Evolutionary conservation across 2,113 vertebrate species (phyloP).

Genomic region (Burhinus oedicnemus): DNA sequence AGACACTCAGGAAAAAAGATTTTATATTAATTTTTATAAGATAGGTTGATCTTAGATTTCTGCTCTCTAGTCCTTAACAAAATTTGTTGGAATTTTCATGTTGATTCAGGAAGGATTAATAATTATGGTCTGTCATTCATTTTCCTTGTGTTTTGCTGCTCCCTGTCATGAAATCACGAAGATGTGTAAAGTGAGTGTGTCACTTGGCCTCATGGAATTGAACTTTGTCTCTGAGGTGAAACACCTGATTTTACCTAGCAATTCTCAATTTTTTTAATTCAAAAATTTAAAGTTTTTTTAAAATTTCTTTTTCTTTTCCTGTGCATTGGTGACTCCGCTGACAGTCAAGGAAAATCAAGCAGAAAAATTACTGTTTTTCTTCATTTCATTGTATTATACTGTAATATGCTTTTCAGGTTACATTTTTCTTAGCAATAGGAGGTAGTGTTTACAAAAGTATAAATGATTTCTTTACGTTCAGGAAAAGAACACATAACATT

Average conservation of each 20-base stretch:
- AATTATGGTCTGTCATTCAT: slow-evolving; percentile 12
- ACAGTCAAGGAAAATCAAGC: background rate
- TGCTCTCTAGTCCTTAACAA: slow-evolving; percentile 52
- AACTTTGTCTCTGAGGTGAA: background rate
- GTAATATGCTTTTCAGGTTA: background rate
- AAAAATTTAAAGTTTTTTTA: background rate
- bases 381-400: background rate
- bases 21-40: slow-evolving; percentile 1
- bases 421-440: background rate
- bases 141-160: slow-evolving; percentile 34
- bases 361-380: background rate
- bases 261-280: background rate
- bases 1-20: background rate
- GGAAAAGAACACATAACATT: background rate
- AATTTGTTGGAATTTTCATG: slow-evolving; percentile 59
- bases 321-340: background rate
- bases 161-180: slow-evolving; percentile 37
- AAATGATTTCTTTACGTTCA: background rate
- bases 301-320: background rate
- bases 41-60: slow-evolving; percentile 60
- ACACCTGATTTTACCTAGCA: background rate
- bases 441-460: background rate
- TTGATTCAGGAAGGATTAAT: slow-evolving; percentile 52
- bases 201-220: background rate
- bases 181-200: background rate